Conservation (phyloP, 2,113 vertebrate genomes). For the Mastomys natalensis region DNA sequence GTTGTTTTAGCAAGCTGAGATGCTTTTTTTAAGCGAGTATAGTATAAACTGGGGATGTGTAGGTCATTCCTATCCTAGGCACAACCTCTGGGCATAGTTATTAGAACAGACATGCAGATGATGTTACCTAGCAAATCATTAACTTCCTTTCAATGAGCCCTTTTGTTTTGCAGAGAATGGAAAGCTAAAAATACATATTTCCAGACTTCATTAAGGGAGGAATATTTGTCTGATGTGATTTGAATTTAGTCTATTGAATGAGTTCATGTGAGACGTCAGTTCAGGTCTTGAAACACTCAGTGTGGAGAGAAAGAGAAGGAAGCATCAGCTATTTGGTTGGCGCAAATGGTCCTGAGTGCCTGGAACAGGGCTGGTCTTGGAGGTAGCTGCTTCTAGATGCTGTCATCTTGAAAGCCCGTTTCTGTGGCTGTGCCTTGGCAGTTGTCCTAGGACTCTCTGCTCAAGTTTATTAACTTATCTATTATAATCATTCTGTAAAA, state of each 20-base stretch:
- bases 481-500: background rate
- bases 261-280: background rate
- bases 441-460: background rate
- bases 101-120: background rate
- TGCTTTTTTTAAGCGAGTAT: background rate
- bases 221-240: background rate
- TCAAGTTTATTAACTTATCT: background rate
- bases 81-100: background rate
- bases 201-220: background rate
- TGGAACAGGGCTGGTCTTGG: background rate
- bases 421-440: background rate
- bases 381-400: background rate
- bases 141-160: background rate
- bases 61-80: background rate
- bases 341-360: background rate
- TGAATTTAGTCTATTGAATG: background rate
- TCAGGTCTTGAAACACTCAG: background rate
- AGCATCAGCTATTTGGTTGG: background rate
- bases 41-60: too few relatives aligned
- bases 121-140: background rate
- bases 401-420: background rate
- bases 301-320: background rate
- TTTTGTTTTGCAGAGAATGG: background rate
- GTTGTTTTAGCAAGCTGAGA: background rate
- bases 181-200: background rate